A percentile compares a stretch with the other conserved stretches of the same genome.
Conservation (phyloP, 2,113 vertebrate genomes). For the Phocoena sinus region DNA sequence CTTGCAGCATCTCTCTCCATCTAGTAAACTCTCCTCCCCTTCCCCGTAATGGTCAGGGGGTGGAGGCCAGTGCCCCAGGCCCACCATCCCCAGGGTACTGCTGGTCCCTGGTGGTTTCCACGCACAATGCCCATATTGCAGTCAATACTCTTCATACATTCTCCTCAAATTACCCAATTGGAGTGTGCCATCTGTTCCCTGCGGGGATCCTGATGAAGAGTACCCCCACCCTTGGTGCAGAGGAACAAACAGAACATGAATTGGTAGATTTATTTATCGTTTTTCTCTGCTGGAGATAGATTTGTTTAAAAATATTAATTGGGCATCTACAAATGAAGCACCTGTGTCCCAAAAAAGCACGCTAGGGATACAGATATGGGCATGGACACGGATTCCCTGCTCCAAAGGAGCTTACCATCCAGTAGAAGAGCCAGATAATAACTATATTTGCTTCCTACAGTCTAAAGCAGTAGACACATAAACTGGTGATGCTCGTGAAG, state of each 20-base stretch:
- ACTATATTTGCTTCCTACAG: accelerated
- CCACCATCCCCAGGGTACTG: not conserved
- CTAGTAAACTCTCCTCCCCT: not conserved
- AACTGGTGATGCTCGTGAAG: not conserved
- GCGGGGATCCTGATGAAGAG: not conserved
- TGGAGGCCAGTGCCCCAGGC: not conserved
- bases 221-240: not conserved
- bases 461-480: accelerated
- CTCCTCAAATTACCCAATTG: not conserved
- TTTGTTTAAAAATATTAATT: not conserved
- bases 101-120: not conserved
- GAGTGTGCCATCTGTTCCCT: not conserved
- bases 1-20: not conserved
- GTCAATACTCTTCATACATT: accelerated
- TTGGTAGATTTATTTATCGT: not conserved
- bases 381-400: not conserved
- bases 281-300: not conserved
- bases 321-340: not conserved
- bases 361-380: not conserved
- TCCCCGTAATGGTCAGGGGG: too few relatives aligned
- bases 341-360: not conserved
- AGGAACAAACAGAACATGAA: not conserved
- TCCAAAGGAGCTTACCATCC: accelerated
- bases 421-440: accelerated
- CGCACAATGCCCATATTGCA: accelerated